Conservation (phyloP, 1,140 invertebrate genomes). For the Helicoverpa zea region DNA sequence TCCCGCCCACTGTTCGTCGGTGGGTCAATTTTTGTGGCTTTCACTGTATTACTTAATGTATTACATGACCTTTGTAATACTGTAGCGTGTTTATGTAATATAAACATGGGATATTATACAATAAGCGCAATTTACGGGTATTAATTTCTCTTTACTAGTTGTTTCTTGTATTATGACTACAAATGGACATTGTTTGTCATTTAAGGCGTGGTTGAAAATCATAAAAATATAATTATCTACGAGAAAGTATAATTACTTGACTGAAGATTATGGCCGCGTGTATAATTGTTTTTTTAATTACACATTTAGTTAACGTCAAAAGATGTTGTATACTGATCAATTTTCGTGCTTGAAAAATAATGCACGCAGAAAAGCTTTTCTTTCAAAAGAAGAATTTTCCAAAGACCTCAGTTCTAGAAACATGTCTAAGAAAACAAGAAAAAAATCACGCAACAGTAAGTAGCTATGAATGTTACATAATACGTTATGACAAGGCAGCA, state of each 20-base stretch:
- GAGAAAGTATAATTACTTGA: conserved; percentile 5
- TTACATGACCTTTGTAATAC: conserved; percentile 69
- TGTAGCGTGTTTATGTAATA: conserved; percentile 55
- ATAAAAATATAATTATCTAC: conserved; percentile 23
- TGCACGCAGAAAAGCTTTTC: too few relatives aligned
- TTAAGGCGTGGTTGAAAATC: background rate
- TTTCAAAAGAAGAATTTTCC: background rate
- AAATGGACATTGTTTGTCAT: background rate
- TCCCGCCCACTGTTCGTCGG: conserved; percentile 65
- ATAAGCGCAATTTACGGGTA: conserved; percentile 16
- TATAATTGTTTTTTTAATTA: conserved; percentile 6
- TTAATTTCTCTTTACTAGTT: conserved; percentile 12
- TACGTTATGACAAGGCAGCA: conserved; percentile 54
- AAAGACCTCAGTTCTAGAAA: background rate
- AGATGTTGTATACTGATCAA: background rate
- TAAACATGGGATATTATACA: conserved; percentile 21
- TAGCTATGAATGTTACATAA: conserved; percentile 55
- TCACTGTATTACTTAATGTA: conserved; percentile 78
- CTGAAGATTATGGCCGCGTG: background rate
- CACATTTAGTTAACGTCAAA: background rate
- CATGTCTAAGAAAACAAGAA: background rate
- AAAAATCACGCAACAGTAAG: conserved; percentile 35
- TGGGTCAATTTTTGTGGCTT: conserved; percentile 74
- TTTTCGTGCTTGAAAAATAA: too few relatives aligned
- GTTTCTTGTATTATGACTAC: conserved; percentile 16